Percentiles rank a stretch among this genome's conserved stretches.
Evolutionary conservation across 30 jellyfish, hydroid and myxozoan genomes (phyloP).

Genomic region (Pelagia noctiluca): DNA sequence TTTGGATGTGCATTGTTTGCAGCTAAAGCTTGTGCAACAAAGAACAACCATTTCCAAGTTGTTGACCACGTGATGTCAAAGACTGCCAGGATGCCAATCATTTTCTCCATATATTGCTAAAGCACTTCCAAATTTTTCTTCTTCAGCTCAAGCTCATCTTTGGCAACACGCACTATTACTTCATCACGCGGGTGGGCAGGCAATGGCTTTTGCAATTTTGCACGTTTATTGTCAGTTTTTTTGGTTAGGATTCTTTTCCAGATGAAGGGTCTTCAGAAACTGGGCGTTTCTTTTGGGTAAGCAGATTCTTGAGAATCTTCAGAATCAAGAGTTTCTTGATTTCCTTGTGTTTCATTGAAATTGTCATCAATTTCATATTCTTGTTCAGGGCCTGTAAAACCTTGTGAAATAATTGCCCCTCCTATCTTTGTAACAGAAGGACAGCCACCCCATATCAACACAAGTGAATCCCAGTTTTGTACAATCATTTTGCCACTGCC

Average conservation of each 20-base stretch:
- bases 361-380: not conserved
- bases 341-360: not conserved
- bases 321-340: too few species aligned
- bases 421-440: slow-evolving; percentile 43
- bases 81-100: not conserved
- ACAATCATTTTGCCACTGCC: slow-evolving; percentile 49
- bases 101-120: slow-evolving; percentile 1
- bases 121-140: not conserved
- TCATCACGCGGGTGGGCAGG: slow-evolving; percentile 29
- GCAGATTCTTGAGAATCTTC: not conserved
- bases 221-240: slow-evolving; percentile 13
- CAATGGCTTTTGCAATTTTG: slow-evolving; percentile 18
- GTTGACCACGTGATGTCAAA: not conserved
- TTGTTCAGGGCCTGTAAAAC: too few species aligned
- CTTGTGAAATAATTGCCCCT: not conserved
- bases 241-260: not conserved
- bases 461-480: slow-evolving; percentile 8
- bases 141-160: not conserved
- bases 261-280: not conserved
- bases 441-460: slow-evolving; percentile 59
- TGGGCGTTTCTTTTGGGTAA: not conserved
- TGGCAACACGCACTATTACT: slow-evolving; percentile 7
- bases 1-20: not conserved
- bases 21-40: not conserved
- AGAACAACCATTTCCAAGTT: not conserved